phyloP scores from a whole-genome alignment of 2,797 vertebrate species.

The Rhincodon typus region DNA sequence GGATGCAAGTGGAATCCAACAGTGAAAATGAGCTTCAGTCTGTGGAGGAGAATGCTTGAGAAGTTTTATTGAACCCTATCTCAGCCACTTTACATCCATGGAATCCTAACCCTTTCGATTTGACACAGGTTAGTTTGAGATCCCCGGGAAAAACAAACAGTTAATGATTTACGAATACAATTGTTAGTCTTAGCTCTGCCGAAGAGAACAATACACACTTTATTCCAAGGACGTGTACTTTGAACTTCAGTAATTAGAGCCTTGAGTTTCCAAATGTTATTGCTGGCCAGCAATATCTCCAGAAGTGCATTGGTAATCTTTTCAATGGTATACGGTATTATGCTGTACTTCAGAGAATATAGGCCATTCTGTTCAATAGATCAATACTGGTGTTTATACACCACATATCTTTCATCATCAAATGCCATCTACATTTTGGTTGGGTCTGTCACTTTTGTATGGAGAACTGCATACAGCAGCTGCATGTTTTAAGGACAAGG shows the following conservation, averaged over 20 bases:
- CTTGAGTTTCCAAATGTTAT: not conserved
- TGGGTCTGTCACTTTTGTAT: not conserved
- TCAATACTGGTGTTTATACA: not conserved
- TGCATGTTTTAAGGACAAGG: not conserved
- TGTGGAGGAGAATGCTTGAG: not conserved
- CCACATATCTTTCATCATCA: not conserved
- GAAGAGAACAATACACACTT: not conserved
- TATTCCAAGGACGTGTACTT: not conserved
- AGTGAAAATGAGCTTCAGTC: not conserved
- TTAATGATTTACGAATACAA: not conserved
- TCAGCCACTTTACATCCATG: too few species aligned
- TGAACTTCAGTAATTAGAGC: not conserved
- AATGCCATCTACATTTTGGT: not conserved
- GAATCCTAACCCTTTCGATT: not conserved
- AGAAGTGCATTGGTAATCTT: not conserved
- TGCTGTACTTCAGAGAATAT: not conserved
- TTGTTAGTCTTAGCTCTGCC: not conserved
- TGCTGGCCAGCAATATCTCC: not conserved
- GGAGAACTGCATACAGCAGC: too few species aligned
- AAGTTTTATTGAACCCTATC: not conserved
- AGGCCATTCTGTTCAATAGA: not conserved
- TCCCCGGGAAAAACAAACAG: not conserved
- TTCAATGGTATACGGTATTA: not conserved
- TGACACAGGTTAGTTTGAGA: not conserved
- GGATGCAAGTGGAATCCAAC: not conserved